These are phyloP conservation scores for Manacus vitellinus DNA, from an alignment of 2,113 vertebrate genomes.

Conservation along the genomic window DNA sequence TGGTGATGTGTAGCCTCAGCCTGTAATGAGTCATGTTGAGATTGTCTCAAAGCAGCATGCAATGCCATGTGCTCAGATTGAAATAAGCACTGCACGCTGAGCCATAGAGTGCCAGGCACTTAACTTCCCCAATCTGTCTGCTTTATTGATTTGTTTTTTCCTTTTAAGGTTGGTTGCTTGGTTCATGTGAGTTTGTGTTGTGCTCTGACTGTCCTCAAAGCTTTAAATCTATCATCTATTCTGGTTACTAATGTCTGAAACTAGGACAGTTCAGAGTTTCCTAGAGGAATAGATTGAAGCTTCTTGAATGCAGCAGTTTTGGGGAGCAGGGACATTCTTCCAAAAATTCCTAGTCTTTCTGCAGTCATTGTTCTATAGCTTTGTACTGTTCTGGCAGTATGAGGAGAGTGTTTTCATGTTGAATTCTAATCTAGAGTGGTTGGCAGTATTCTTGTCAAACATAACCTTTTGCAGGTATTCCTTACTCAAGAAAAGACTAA, in stretches of 20 bases:
- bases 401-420: background rate
- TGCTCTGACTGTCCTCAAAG: background rate
- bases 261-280: background rate
- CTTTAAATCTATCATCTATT: background rate
- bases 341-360: background rate
- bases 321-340: background rate
- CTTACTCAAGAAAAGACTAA: background rate
- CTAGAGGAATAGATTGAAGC: background rate
- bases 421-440: background rate
- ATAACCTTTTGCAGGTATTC: background rate
- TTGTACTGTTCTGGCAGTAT: background rate
- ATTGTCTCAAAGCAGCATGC: slow-evolving; percentile 27
- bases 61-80: background rate
- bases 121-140: background rate
- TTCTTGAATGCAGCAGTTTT: background rate
- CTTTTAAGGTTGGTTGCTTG: slow-evolving; percentile 10
- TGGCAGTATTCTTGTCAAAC: background rate
- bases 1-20: background rate
- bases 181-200: slow-evolving; percentile 19
- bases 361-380: background rate
- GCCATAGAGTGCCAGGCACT: background rate
- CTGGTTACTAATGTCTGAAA: background rate
- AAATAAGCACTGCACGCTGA: slow-evolving; percentile 29
- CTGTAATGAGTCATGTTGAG: background rate
- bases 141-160: slow-evolving; percentile 4